Conservation (phyloP, 2,113 vertebrate genomes). For the Eptesicus fuscus region DNA sequence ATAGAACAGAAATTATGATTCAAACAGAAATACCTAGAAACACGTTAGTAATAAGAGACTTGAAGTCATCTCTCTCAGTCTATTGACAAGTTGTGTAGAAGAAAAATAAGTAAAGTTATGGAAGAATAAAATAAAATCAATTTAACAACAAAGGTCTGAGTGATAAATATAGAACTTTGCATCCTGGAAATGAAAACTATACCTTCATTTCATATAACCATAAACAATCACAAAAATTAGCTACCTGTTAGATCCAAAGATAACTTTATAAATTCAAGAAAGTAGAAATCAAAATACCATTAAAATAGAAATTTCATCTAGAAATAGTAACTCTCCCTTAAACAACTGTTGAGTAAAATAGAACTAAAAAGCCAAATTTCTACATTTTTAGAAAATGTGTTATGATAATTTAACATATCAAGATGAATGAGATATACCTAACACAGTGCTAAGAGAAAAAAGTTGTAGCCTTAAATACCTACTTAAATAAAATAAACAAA, state of each 20-base stretch:
- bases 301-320: not conserved
- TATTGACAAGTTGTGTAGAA: not conserved
- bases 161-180: not conserved
- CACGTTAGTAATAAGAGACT: not conserved
- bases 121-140: not conserved
- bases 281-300: not conserved
- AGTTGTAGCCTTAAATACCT: not conserved
- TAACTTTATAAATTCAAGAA: not conserved
- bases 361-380: not conserved
- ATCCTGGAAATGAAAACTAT: not conserved
- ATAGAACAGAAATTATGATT: not conserved
- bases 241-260: not conserved
- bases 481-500: not conserved
- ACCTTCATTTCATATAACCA: not conserved
- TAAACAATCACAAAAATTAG: not conserved
- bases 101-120: not conserved
- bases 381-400: not conserved
- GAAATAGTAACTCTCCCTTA: not conserved
- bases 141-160: not conserved
- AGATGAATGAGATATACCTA: not conserved
- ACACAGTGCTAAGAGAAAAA: not conserved
- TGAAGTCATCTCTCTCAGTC: not conserved
- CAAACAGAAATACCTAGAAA: slow-evolving; percentile 13
- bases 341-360: not conserved
- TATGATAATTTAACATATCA: not conserved